Evolutionary conservation across 2,113 vertebrate genomes (phyloP), one percentile per base, ranked within the genome.

Genomic region (Gnathonemus echidnorhynchus): DNA sequence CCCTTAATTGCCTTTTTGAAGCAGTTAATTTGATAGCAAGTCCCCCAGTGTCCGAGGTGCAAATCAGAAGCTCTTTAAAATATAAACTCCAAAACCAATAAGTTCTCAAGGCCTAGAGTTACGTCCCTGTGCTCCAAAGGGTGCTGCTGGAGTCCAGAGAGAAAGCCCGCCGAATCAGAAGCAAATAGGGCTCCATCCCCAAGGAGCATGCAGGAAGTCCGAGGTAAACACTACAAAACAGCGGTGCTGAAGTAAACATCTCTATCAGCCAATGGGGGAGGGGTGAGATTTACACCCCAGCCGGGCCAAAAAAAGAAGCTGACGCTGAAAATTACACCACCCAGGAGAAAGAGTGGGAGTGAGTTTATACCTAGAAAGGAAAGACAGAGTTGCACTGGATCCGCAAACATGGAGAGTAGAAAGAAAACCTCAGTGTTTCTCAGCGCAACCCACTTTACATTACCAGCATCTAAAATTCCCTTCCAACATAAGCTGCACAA

Each of bases 1-100:
- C 83, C 45, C 83, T 48, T 85, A 85, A 45, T 85, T 85, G 35
- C 45, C 83, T 85, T 85, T 85, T 46, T 85, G 83, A 85, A 85
- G 45, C 21, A 24, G 42, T 84, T 85, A 45, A 85, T 45, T 45
- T 85, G 45, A 85, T 46, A 85, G 83, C 39, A 46, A 48, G 42
- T 85, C 83, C 83, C 45, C 10, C 21, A 46, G 83, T 24, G 35
- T 46, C 17, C 24, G 2, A 83, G 77, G 77, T 19, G 35, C 35
- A 83, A 83, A 42, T 83, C 31, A 19, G 77, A 19, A 48, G 39
- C 83, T 85, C 42, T n/a, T 85, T 85, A 48, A 85, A 46, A 45
- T 48, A 42, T 46, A 48, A 10, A 85, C 42, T 85, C 19, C 45
- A 85, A 85, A 53, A 53, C 48, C 27, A 87, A 39, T 48, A 87